Evolutionary conservation across 2,888 invertebrate species (phyloP), one percentile per base, ranked within the genome.

Genomic region (Megaustenia siamemsis): DNA sequence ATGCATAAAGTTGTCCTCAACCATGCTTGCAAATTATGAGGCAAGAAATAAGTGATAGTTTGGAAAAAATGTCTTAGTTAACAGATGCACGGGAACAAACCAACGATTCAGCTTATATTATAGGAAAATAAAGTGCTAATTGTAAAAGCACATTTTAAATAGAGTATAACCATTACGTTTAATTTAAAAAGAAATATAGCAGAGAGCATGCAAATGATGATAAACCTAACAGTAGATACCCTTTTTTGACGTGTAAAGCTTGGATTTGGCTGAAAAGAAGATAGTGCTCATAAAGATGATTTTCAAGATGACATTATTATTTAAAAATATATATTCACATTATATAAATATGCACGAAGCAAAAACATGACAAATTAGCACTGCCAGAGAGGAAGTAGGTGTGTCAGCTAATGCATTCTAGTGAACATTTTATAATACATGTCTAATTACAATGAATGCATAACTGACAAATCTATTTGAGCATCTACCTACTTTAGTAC

Each of bases 151-250:
- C n/a, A n/a, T n/a, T n/a, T n/a, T n/a, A n/a, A n/a, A n/a, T n/a
- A n/a, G n/a, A n/a, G n/a, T n/a, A n/a, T n/a, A n/a, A n/a, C n/a
- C n/a, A n/a, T n/a, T n/a, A n/a, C n/a, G n/a, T n/a, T n/a, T n/a
- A n/a, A n/a, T n/a, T n/a, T n/a, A n/a, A n/a, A 73, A 32, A 73
- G 32, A 73, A 49, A 32, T 32, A 32, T 2, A 45, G 45, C 28
- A 15, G 45, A 73, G 32, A 49, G 49, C 73, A 73, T 73, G 73
- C 73, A 73, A 49, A n/a, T 49, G 73, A 49, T 73, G 21, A 32
- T 73, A 21, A 49, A 73, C 49, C 32, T 21, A 73, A 73, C 28
- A 28, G 49, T 2, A 49, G 73, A 73, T 73, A 73, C 73, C 73
- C 73, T 73, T 73, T 49, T 73, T 18, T 0, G 49, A 49, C 73